phyloP scores from a whole-genome alignment of 2,888 invertebrate species.

The Alsophila aescularia region DNA sequence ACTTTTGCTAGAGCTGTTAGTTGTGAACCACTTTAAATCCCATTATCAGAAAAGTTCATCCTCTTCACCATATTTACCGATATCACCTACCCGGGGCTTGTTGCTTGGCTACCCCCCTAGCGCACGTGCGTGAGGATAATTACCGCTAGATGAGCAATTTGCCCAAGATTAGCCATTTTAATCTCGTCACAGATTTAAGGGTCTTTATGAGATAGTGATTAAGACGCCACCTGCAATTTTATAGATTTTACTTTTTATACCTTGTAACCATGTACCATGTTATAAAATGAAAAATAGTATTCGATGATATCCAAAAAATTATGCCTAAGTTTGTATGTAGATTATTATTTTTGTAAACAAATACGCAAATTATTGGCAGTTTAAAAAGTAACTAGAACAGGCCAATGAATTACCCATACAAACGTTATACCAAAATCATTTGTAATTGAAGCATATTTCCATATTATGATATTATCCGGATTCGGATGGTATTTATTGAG shows the following conservation, averaged over 20 bases:
- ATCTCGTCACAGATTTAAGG: slow-evolving; percentile 56
- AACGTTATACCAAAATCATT: too few species aligned
- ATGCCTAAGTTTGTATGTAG: too few species aligned
- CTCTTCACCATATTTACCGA: slow-evolving; percentile 13
- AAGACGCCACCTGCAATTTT: slow-evolving; percentile 40
- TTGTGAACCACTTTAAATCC: slow-evolving; percentile 1
- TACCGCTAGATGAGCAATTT: slow-evolving; percentile 76
- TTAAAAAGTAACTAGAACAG: too few species aligned
- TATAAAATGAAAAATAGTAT: too few species aligned
- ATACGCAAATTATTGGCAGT: too few species aligned
- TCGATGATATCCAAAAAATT: too few species aligned
- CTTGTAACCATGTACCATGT: too few species aligned
- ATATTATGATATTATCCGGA: too few species aligned
- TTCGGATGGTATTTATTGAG: too few species aligned
- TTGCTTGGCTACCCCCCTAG: slow-evolving; percentile 65
- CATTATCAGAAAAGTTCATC: slow-evolving; percentile 9
- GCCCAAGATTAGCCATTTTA: slow-evolving; percentile 68
- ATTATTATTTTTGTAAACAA: too few species aligned
- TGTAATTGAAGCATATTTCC: too few species aligned
- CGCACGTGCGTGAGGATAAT: slow-evolving; percentile 65
- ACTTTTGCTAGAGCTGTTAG: not conserved
- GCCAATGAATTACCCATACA: too few species aligned
- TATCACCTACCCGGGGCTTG: slow-evolving; percentile 48
- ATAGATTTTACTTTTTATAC: slow-evolving; percentile 1
- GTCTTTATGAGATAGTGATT: slow-evolving; percentile 31